Evolutionary conservation across 2,113 vertebrate genomes (phyloP), one percentile per base, ranked within the genome.

Genomic region (Motacilla tschutschensis): DNA sequence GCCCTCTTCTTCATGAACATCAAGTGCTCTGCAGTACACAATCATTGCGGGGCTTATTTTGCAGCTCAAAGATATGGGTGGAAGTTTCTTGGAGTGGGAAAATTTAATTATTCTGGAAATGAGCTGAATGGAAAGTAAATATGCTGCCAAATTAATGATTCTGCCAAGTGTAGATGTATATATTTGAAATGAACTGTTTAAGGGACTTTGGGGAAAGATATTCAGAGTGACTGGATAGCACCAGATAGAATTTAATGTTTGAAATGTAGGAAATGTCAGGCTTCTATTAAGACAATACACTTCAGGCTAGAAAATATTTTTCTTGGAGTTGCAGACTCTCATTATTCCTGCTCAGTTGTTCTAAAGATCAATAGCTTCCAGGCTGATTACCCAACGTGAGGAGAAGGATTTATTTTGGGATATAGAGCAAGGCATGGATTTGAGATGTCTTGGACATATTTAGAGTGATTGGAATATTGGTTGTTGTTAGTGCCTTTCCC

Each of bases 51-150:
- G 14, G 28, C 14, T 73, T 36, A 5, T 70, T 83, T 48, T 77
- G 57, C 29, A 14, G 46, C 58, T 76, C 58, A 40, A 3, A 70
- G 51, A 31, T 35, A 25, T 1, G 76, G 40, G 33, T 63, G 26
- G 47, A 63, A 90, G 40, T 53, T 20, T 25, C 35, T 63, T 71
- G 54, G 48, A 73, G 62, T 40, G 36, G 40, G 60, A 41, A 79
- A 66, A 79, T 38, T 8, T 17, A 74, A 63, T 92, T 83, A 44
- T 74, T 60, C 65, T 71, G 54, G 33, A 67, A 87, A 64, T 70
- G n/a, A 87, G 41, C 82, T 71, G 85, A 74, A 87, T 63, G 81
- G 71, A 57, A 80, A 66, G 64, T 74, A 74, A 92, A 87, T 36
- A 47, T 5, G 21, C 58, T 43, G 40, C 71, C 55, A 88, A 65